A percentile compares a stretch with the other conserved stretches of the same genome.
These are phyloP conservation scores for Echiichthys vipera DNA, from an alignment of 2,797 vertebrate genomes.

Conservation along the genomic window DNA sequence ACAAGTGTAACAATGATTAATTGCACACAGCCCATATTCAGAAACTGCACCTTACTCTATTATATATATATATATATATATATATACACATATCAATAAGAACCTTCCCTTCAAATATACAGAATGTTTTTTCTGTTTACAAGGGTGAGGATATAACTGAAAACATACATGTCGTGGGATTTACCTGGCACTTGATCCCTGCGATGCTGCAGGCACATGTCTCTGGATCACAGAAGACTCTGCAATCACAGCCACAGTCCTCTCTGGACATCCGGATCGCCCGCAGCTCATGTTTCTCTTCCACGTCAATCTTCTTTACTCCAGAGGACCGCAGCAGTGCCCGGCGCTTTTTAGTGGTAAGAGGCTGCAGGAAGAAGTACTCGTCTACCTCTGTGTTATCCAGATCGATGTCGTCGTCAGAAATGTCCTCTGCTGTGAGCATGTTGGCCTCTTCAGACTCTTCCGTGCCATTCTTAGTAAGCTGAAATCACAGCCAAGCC, in stretches of 20 bases:
- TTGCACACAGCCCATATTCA: too few species aligned
- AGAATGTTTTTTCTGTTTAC: conserved; percentile 7
- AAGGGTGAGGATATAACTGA: not conserved
- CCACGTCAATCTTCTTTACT: conserved; percentile 98
- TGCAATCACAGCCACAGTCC: conserved; percentile 98
- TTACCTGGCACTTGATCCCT: conserved; percentile 99
- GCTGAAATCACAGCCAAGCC: conserved; percentile 78
- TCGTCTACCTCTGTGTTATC: conserved; percentile 99
- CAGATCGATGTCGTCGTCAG: conserved; percentile 97
- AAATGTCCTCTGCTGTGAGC: conserved; percentile 96
- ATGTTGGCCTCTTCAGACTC: conserved; percentile 95
- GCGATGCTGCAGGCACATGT: conserved; percentile 98
- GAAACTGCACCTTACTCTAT: too few species aligned
- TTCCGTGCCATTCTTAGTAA: conserved; percentile 97
- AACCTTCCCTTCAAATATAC: conserved; percentile 4
- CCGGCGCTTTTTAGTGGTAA: conserved; percentile 96
- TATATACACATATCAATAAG: too few species aligned
- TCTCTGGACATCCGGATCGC: conserved; percentile 96
- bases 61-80: too few species aligned
- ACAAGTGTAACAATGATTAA: too few species aligned
- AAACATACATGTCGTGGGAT: not conserved
- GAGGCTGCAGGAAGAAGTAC: conserved; percentile 98
- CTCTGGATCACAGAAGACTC: conserved; percentile 97
- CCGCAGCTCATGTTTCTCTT: conserved; percentile 96
- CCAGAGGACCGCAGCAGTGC: conserved; percentile 94